Base-by-base conservation (phyloP, 1,140 invertebrate species). In the Drosophila cardini region DNA sequence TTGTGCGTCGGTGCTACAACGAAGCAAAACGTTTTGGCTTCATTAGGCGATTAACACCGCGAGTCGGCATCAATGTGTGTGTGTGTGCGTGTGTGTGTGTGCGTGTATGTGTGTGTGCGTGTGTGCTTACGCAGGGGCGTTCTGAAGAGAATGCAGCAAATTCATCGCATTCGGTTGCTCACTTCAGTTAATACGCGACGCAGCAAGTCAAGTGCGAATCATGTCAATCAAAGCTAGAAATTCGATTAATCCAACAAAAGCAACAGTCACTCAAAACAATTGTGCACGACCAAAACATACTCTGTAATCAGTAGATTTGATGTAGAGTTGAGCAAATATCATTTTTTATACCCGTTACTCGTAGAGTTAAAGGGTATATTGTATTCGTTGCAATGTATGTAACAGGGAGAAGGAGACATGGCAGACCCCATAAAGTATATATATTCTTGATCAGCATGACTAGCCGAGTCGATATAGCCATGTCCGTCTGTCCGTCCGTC, bases 191-290 rank as follows among this genome's bases (percentile, higher is more conserved):
- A 83, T 63, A 50, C 62, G 79, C 78, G 58, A 68, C 76, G 83
- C 76, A 82, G 83, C 80, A 87, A 87, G 83, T 87, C 83, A 87
- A 87, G 83, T 89, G 83, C 83, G 83, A 87, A 79, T 83, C 67
- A 50, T 77, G 83, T 87, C 83, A 87, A 87, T 87, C 84, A 87
- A 64, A 61, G 55, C 42, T 42, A 5, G 38, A 38, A 40, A 76
- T 50, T 65, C 43, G 53, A 13, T 26, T 2, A 11, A 46, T 5
- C 15, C 16, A 16, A 18, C 10, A 45, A 15, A 15, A 43, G 13
- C 2, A 15, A 43, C 5, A 43, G n/a, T 43, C 9, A 18, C 13
- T 4, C 5, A 9, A 43, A 16, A n/a, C 40, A 45, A 16, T 7
- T 16, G 8, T 16, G 32, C 15, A 4, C 13, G 30, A 55, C 52